These are phyloP conservation scores for Camponotus fellah DNA, from an alignment of 2,888 invertebrate genomes.

Conservation along the genomic window DNA sequence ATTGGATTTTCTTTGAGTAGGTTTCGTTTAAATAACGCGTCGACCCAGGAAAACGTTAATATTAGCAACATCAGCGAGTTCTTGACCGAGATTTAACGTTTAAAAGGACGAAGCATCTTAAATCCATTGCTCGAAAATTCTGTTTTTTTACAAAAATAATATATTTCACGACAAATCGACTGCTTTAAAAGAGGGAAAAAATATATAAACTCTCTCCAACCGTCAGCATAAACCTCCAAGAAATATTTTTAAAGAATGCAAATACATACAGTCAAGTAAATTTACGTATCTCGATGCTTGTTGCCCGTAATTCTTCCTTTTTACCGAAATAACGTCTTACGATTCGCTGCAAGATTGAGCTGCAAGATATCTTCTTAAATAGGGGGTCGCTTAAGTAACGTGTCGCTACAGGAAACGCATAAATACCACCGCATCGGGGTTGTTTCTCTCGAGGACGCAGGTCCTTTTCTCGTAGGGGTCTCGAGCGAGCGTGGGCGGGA, in stretches of 20 bases:
- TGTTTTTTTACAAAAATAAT: neutral
- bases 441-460: constrained; percentile 61
- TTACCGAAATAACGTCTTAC: neutral
- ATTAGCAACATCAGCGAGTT: neutral
- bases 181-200: neutral
- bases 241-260: neutral
- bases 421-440: constrained; percentile 69
- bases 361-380: neutral
- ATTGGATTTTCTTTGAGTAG: constrained; percentile 17
- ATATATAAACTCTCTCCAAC: neutral
- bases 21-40: neutral
- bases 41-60: neutral
- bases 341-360: neutral
- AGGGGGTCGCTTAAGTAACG: constrained; percentile 2
- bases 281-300: neutral
- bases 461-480: constrained; percentile 31
- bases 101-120: neutral
- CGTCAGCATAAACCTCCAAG: neutral
- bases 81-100: neutral
- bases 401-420: constrained; percentile 58
- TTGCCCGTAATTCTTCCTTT: neutral
- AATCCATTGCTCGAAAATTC: neutral
- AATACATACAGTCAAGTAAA: too few species aligned
- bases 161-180: neutral
- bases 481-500: constrained; percentile 36